Percentiles rank a stretch among this genome's conserved stretches.
phyloP scores from a whole-genome alignment of 1,140 invertebrate species.

The Diuraphis noxia region DNA sequence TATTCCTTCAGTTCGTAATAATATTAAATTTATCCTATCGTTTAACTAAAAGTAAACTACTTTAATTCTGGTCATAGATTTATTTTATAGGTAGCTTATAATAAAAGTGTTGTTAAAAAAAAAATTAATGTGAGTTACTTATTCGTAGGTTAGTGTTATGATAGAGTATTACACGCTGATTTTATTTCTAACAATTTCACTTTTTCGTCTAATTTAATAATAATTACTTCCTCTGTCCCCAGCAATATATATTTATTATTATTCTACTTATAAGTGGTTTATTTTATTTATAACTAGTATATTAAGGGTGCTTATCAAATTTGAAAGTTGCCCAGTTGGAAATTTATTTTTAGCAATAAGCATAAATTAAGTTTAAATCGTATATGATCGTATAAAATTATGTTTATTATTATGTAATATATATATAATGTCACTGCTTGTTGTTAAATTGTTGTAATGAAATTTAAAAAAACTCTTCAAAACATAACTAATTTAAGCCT shows the following conservation, averaged over 20 bases:
- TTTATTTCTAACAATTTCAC: slow-evolving; percentile 53
- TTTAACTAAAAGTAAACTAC: slow-evolving; percentile 52
- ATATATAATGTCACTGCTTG: slow-evolving; percentile 54
- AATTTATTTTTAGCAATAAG: slow-evolving; percentile 54
- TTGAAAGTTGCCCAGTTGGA: slow-evolving; percentile 49
- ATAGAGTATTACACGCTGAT: slow-evolving; percentile 50
- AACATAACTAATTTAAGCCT: slow-evolving; percentile 43
- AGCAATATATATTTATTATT: slow-evolving; percentile 51
- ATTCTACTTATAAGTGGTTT: slow-evolving; percentile 53
- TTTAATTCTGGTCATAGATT: slow-evolving; percentile 54
- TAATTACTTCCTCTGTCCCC: slow-evolving; percentile 42
- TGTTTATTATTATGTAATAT: slow-evolving; percentile 54
- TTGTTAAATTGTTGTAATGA: slow-evolving; percentile 54
- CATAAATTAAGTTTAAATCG: slow-evolving; percentile 52
- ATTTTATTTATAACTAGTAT: slow-evolving; percentile 51
- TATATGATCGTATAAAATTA: slow-evolving; percentile 42
- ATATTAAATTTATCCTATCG: slow-evolving; percentile 20
- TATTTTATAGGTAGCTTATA: slow-evolving; percentile 47
- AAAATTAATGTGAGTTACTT: slow-evolving; percentile 45
- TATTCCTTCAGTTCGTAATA: slow-evolving; percentile 49
- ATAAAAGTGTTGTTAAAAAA: slow-evolving; percentile 32
- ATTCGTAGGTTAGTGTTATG: slow-evolving; percentile 42
- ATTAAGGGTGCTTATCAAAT: slow-evolving; percentile 53
- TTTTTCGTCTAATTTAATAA: slow-evolving; percentile 46
- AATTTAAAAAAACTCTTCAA: slow-evolving; percentile 42